Evolutionary conservation across 2,797 vertebrate species (phyloP), one percentile per base, ranked within the genome.

Genomic region (Lepilemur ruficaudatus): DNA sequence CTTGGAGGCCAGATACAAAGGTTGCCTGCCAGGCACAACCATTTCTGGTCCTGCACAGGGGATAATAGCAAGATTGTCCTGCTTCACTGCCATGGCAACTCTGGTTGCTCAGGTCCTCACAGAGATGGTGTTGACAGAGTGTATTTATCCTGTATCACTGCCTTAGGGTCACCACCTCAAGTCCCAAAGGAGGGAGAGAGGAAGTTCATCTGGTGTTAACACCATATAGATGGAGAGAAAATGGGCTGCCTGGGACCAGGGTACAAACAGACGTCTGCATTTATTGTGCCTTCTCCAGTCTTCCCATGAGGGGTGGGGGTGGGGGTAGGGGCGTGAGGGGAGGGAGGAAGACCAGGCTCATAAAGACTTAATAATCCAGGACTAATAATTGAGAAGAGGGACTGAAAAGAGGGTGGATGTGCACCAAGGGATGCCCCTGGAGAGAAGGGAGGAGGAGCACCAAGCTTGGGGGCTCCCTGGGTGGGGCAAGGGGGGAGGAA

Each of bases 231-330:
- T 91, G 91, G 95, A 95, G 83, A 89, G 88, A 89, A 78, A 96
- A 91, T 92, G 81, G 85, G 94, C 82, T 86, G 89, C 63, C 69
- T 32, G 17, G 70, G 89, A 93, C 92, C 86, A 89, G 84, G 94
- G 88, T 84, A 95, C 96, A 94, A 65, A 96, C 35, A 93, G 94
- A 93, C 83, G 7, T 82, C 43, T 0, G 79, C 72, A 28, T 98
- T 98, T 98, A 97, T 98, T 98, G 91, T 79, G 70, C 59, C 55
- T 97, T 93, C 85, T 84, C 67, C 50, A 32, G 86, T 22, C 83
- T 93, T 96, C 95, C 89, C 90, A 1, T 1, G 91, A 95, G 95
- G 81, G 88, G 59, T 22, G 65, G 59, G 12, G 69, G 48, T 7
- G 14, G 83, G 52, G 57, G 6, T n/a, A 63, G 70, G 15, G 12